Base-by-base conservation (phyloP, 2,888 invertebrate species). In the Xestia c-nigrum region DNA sequence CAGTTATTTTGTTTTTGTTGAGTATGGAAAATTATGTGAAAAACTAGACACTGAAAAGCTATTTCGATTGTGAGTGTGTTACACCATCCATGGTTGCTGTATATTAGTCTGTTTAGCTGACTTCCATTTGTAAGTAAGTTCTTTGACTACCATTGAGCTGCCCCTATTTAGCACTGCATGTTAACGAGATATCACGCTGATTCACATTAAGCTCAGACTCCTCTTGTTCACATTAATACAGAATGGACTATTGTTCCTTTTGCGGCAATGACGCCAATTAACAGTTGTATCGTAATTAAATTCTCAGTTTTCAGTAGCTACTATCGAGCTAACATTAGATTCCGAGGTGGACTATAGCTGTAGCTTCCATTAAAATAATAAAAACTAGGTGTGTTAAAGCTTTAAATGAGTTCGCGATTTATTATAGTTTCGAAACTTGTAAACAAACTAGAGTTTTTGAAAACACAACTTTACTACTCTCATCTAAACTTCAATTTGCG, bases 261-360 rank as follows among this genome's bases (percentile, higher is more conserved):
- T 68, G 70, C 38, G 73, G 78, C 68, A 88, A 82, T 79, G 78
- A 78, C 70, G 78, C 61, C 70, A 78, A 84, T 84, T 84, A 86
- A 59, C 86, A 71, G 47, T 38, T 69, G 61, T 70, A 50, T 72
- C n/a, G 40, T 84, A 86, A 84, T 84, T 79, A 57, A 75, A 74
- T 78, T 74, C 43, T 47, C 78, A 78, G 57, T 71, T 65, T 61
- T 65, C 46, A 50, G 31, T 63, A 40, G 47, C 19, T 77, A 52
- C 47, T 21, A 46, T 43, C n/a, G 47, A 66, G 61, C 40, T 61
- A 55, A 21, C 24, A 57, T 47, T 38, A 16, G 31, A 57, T 82
- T 66, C n/a, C 46, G 46, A 83, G 50, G 57, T 61, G 14, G 24
- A 10, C 1, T 14, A 65, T 50, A 55, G 14, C 16, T 68, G 24